These are phyloP conservation scores for Phania funesta DNA, from an alignment of 2,888 invertebrate species.

Conservation along the genomic window DNA sequence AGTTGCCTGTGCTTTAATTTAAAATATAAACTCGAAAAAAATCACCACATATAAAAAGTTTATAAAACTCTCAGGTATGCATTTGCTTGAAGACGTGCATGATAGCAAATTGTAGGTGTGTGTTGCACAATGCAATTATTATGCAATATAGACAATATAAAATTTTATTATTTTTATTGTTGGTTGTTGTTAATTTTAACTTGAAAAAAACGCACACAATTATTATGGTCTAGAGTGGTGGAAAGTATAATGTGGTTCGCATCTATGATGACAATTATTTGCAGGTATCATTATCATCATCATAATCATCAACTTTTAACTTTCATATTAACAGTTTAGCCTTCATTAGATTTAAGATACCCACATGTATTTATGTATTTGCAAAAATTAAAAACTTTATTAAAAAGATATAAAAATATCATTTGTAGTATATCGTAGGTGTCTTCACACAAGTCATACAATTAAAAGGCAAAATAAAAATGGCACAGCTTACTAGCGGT, in stretches of 20 bases:
- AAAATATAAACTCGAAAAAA: background rate
- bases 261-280: background rate
- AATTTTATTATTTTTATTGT: conserved; percentile 12
- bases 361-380: too few species aligned
- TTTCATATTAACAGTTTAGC: conserved; percentile 8
- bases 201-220: conserved; percentile 11
- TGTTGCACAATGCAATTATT: conserved; percentile 53
- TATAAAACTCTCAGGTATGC: background rate
- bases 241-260: conserved; percentile 27
- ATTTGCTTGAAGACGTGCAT: background rate
- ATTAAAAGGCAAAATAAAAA: too few species aligned
- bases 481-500: too few species aligned
- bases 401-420: too few species aligned
- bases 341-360: background rate
- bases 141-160: conserved; percentile 51
- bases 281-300: background rate
- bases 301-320: conserved; percentile 11
- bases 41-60: background rate
- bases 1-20: too few species aligned
- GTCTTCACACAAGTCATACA: too few species aligned
- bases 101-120: conserved; percentile 30
- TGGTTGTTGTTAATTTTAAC: conserved; percentile 15
- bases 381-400: too few species aligned
- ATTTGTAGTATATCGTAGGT: too few species aligned
- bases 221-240: background rate